Conservation (phyloP, 2,113 vertebrate species). For the Budorcas taxicolor region DNA sequence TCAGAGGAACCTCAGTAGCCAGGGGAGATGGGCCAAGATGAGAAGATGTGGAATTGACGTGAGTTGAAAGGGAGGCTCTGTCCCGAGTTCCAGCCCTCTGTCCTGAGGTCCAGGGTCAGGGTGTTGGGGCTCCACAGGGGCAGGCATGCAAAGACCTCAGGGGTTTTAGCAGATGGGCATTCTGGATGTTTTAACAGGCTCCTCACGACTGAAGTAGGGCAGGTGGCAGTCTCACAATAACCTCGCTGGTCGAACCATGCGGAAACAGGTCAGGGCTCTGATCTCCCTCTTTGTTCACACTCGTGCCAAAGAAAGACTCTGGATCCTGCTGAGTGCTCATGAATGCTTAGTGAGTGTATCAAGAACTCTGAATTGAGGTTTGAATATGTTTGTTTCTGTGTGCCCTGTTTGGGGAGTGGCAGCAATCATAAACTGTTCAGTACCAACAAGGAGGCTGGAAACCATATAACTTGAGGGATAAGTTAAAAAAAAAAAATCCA, state of each 20-base stretch:
- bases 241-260: too few relatives aligned
- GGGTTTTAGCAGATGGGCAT: background rate
- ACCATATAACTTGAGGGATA: background rate
- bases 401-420: background rate
- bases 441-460: background rate
- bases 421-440: background rate
- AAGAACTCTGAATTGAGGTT: background rate
- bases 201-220: background rate
- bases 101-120: background rate
- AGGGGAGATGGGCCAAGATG: background rate
- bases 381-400: background rate
- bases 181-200: background rate
- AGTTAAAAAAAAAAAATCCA: background rate
- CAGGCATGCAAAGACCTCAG: background rate
- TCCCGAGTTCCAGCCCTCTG: accelerated
- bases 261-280: background rate
- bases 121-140: background rate
- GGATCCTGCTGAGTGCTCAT: background rate
- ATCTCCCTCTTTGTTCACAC: background rate
- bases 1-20: background rate
- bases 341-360: background rate
- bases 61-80: background rate
- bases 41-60: background rate
- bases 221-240: background rate
- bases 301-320: background rate